These are phyloP conservation scores for Drosophila nigricruria DNA, from an alignment of 2,888 invertebrate genomes.

Conservation along the genomic window DNA sequence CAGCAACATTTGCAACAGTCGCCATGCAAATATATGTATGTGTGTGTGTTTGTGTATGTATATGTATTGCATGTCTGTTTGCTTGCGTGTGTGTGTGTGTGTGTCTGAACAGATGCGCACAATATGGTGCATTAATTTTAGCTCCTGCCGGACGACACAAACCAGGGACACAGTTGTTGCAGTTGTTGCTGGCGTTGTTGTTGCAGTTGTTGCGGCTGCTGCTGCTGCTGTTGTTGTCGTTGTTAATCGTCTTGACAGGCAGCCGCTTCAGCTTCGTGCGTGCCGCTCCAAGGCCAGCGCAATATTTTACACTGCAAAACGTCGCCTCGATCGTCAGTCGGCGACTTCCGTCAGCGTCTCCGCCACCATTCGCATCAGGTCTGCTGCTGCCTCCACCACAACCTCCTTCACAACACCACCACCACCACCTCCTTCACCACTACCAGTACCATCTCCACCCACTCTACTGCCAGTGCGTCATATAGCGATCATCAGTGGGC, in stretches of 20 bases:
- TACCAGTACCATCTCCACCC: constrained; percentile 1
- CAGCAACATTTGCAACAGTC: constrained; percentile 19
- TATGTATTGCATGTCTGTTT: not conserved
- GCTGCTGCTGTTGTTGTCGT: constrained; percentile 38
- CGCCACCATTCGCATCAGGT: constrained; percentile 4
- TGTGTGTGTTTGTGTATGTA: not conserved
- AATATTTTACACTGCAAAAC: constrained; percentile 78
- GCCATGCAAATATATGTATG: constrained; percentile 8
- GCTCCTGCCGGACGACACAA: constrained; percentile 64
- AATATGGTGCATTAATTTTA: constrained; percentile 79
- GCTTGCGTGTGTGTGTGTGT: constrained; percentile 7
- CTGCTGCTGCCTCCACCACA: constrained; percentile 1
- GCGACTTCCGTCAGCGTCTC: constrained; percentile 72
- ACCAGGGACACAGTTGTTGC: constrained; percentile 56
- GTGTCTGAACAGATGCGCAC: constrained; percentile 76
- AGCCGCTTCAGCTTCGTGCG: constrained; percentile 67
- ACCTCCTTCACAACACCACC: constrained; percentile 2
- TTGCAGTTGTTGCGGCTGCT: constrained; percentile 32
- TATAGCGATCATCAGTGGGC: constrained; percentile 16
- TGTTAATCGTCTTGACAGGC: constrained; percentile 83
- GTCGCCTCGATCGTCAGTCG: constrained; percentile 50
- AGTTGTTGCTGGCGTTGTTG: constrained; percentile 5
- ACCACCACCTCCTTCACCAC: not conserved
- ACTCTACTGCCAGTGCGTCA: constrained; percentile 40
- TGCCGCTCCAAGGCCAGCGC: constrained; percentile 82